phyloP scores from a whole-genome alignment of 2,113 vertebrate genomes.

The Coturnix japonica region DNA sequence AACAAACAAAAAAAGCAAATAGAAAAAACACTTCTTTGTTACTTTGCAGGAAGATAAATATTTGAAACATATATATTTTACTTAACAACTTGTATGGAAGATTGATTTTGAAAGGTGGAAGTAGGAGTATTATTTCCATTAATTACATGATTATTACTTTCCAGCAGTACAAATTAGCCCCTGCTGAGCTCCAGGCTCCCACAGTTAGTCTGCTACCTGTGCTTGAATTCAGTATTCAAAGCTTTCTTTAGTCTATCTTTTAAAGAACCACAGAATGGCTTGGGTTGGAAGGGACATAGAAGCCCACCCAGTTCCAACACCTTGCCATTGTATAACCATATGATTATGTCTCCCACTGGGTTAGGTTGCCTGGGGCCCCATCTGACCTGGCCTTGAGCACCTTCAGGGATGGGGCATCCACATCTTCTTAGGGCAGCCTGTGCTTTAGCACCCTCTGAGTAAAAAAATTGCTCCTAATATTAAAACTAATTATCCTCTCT shows the following conservation, averaged over 20 bases:
- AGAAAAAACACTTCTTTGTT: not conserved
- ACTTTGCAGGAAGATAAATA: not conserved
- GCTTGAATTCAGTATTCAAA: not conserved
- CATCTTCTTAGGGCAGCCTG: too few species aligned
- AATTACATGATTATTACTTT: conserved; percentile 38
- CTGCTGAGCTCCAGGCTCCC: conserved; percentile 31
- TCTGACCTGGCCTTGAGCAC: too few species aligned
- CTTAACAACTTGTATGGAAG: not conserved
- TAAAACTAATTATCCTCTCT: too few species aligned
- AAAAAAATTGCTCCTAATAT: too few species aligned
- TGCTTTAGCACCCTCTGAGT: too few species aligned
- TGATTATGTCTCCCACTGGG: too few species aligned
- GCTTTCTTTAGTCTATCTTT: not conserved
- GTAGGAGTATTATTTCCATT: not conserved
- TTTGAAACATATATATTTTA: not conserved
- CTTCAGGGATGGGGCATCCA: too few species aligned
- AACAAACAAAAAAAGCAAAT: not conserved
- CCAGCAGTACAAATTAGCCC: not conserved
- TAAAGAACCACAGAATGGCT: not conserved
- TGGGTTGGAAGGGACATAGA: not conserved
- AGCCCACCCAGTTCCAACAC: too few species aligned
- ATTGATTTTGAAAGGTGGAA: not conserved
- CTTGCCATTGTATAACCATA: too few species aligned
- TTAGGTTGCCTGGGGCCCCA: too few species aligned
- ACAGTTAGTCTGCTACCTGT: not conserved